Evolutionary conservation across 2,113 vertebrate genomes (phyloP), one percentile per base, ranked within the genome.

Genomic region (Myodes glareolus): DNA sequence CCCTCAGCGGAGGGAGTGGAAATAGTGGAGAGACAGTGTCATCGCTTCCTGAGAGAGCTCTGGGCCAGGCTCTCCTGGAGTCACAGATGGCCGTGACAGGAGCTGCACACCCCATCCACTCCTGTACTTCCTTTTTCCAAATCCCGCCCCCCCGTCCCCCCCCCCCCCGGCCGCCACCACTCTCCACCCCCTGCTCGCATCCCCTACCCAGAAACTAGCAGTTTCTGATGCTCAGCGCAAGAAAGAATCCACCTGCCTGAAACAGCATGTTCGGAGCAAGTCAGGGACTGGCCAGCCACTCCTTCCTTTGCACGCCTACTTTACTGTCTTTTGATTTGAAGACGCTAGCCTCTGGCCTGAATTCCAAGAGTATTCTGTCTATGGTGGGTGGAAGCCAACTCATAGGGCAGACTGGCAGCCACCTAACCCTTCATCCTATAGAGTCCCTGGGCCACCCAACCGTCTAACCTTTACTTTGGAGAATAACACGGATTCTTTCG

Each of bases 31-130:
- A 70, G 2, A 73, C 45, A 94, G 94, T 58, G 81, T 81, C 76
- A 47, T 58, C 39, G 23, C 89, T 94, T 45, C 39, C 67, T 65
- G 77, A 63, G 90, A 75, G 52, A 88, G 67, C 36, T 70, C 76
- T 52, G 86, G n/a, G 70, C 81, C 63, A 81, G 70, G 50, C 68
- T 50, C 55, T 96, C 70, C 52, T 52, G 78, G 92, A 91, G 58
- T 77, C 85, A 89, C 90, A 95, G 96, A 94, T 88, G 95, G 77
- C 52, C 55, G 3, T 17, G 12, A 23, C 27, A 27, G 42, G 50
- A 21, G 13, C 45, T 45, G 72, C 55, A 33, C 78, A 25, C 76
- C 72, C 31, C 17, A 63, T 58, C 55, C 55, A 84, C 55, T 42
- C 25, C 55, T 42, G 55, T 27, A 16, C n/a, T 39, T 12, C 81